Conservation (phyloP, 2,888 invertebrate species). For the Tetragonisca angustula region DNA sequence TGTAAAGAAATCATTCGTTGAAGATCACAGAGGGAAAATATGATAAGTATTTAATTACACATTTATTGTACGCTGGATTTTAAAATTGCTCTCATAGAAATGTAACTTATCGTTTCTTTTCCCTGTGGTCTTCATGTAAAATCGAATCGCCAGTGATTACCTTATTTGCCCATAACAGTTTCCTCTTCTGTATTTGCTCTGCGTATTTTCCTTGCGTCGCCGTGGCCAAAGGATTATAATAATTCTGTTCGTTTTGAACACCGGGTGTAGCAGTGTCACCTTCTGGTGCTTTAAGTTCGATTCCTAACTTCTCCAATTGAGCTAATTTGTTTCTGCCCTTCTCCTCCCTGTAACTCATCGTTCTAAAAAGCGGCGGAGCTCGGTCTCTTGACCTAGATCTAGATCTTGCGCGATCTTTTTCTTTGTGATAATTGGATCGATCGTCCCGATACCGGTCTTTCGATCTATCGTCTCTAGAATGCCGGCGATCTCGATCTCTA, state of each 20-base stretch:
- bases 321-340: constrained; percentile 84
- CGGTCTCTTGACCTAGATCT: constrained; percentile 81
- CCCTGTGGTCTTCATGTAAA: background rate
- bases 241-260: constrained; percentile 85
- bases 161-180: constrained; percentile 95
- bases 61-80: background rate
- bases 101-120: background rate
- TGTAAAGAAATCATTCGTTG: background rate
- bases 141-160: constrained; percentile 75
- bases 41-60: background rate
- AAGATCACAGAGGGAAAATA: background rate
- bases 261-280: constrained; percentile 67
- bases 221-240: constrained; percentile 91
- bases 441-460: constrained; percentile 81
- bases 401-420: constrained; percentile 80
- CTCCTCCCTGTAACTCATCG: constrained; percentile 82
- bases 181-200: constrained; percentile 94
- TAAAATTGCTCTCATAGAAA: background rate
- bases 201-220: constrained; percentile 91
- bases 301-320: constrained; percentile 85
- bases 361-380: constrained; percentile 72
- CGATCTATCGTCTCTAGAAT: constrained; percentile 78
- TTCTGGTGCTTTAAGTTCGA: constrained; percentile 80
- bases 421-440: constrained; percentile 77
- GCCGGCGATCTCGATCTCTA: constrained; percentile 77